phyloP scores from a whole-genome alignment of 2,113 vertebrate genomes.

The Poicephalus gulielmi region DNA sequence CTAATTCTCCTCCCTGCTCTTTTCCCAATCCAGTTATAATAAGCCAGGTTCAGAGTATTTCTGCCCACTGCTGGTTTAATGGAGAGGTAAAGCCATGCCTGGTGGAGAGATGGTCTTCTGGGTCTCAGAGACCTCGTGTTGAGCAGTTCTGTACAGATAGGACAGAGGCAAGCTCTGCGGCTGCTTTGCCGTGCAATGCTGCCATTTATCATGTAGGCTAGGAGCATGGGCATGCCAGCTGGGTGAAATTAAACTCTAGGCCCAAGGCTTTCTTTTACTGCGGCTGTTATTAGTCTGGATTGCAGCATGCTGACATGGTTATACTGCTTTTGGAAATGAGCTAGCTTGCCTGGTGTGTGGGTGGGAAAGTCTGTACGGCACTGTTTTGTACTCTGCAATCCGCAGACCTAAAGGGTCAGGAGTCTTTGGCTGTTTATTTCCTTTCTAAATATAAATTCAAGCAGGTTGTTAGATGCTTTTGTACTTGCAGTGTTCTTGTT shows the following conservation, averaged over 20 bases:
- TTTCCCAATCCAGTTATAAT: background rate
- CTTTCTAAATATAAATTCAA: conserved; percentile 41
- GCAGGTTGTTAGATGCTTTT: background rate
- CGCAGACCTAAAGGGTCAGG: background rate
- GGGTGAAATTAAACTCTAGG: conserved; percentile 44
- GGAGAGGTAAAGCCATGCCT: background rate
- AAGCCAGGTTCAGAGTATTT: background rate
- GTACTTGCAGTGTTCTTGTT: background rate
- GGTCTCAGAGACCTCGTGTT: fast-evolving
- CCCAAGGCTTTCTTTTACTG: conserved; percentile 33
- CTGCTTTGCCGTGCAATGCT: background rate
- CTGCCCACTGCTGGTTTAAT: background rate
- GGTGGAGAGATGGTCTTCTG: background rate
- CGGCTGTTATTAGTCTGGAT: background rate
- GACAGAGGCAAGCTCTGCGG: background rate
- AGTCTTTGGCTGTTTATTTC: conserved; percentile 30
- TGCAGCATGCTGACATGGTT: conserved; percentile 18
- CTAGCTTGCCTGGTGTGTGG: background rate
- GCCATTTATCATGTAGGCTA: background rate
- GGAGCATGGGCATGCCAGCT: conserved; percentile 19
- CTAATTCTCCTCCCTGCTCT: background rate
- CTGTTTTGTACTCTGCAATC: background rate
- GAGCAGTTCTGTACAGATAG: background rate
- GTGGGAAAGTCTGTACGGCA: background rate
- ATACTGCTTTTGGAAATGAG: conserved; percentile 37